Percentiles rank a stretch among this genome's conserved stretches.
phyloP scores from a whole-genome alignment of 2,888 invertebrate genomes.

The Caenorhabditis panamensis region DNA sequence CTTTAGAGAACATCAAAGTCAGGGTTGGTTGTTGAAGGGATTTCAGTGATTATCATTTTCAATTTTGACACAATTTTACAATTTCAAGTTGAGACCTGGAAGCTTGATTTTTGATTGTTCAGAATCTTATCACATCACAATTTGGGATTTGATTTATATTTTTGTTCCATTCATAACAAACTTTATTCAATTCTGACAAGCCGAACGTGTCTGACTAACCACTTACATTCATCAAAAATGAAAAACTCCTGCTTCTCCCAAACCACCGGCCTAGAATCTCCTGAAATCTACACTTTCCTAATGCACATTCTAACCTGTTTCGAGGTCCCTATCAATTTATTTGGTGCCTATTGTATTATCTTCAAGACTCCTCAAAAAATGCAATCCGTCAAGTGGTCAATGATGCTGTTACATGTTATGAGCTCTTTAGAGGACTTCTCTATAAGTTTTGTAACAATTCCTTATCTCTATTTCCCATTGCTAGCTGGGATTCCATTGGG shows the following conservation, averaged over 20 bases:
- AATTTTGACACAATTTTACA: no score
- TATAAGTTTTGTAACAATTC: conserved; percentile 14
- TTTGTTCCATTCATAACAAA: no score
- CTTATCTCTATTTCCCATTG: conserved; percentile 23
- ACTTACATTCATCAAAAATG: no score
- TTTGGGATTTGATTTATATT: no score
- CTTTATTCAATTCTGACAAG: no score
- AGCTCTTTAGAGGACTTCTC: conserved; percentile 26
- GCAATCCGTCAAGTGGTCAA: conserved; percentile 14
- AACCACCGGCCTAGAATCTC: background rate
- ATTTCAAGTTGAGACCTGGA: no score
- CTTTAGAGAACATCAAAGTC: no score
- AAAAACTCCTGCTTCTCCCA: background rate
- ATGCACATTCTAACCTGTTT: background rate
- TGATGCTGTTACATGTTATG: conserved; percentile 15
- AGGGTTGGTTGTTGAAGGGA: no score
- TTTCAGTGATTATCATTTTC: no score
- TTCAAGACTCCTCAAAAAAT: conserved; percentile 34
- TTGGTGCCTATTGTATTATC: conserved; percentile 40
- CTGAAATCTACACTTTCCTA: background rate
- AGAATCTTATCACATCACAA: no score
- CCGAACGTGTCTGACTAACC: no score
- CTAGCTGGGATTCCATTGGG: conserved; percentile 36
- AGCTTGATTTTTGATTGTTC: no score
- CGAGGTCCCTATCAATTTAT: conserved; percentile 20